Percentiles rank a stretch among this genome's conserved stretches.
phyloP scores from a whole-genome alignment of 1,140 invertebrate genomes.

The Anastrepha ludens region DNA sequence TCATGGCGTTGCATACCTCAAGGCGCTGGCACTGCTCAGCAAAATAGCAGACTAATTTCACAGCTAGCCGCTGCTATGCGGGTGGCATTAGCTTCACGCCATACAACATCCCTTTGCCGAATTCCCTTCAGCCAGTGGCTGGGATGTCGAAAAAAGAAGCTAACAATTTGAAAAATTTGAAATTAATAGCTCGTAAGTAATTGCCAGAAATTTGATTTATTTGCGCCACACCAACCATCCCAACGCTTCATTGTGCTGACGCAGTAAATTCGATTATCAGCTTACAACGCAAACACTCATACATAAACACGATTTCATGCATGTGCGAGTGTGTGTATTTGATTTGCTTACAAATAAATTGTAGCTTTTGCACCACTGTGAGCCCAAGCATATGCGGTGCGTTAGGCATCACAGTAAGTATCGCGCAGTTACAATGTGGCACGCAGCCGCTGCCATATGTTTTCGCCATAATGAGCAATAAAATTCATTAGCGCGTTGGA shows the following conservation, averaged over 20 bases:
- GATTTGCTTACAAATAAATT: constrained; percentile 16
- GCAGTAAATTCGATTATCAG: constrained; percentile 45
- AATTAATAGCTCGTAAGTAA: constrained; percentile 56
- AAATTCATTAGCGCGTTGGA: constrained; percentile 14
- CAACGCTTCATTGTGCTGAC: background rate
- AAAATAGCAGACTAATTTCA: constrained; percentile 4
- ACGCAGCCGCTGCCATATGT: constrained; percentile 21
- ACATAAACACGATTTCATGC: background rate
- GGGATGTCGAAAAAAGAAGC: constrained; percentile 23
- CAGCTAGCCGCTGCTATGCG: constrained; percentile 21
- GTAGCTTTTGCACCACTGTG: background rate
- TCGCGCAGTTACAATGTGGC: background rate
- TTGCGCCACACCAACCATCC: background rate
- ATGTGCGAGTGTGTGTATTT: background rate
- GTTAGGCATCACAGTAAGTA: background rate
- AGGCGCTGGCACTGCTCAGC: background rate
- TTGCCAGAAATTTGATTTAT: constrained; percentile 56
- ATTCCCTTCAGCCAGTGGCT: background rate
- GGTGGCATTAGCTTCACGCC: constrained; percentile 4
- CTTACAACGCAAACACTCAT: background rate
- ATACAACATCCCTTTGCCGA: background rate
- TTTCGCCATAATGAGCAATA: constrained; percentile 41
- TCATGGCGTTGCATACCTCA: background rate
- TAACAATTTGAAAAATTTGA: constrained; percentile 54
- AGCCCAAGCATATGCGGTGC: no score